Base-by-base conservation (phyloP, 2,797 vertebrate genomes). In the Arrhamphus sclerolepis region DNA sequence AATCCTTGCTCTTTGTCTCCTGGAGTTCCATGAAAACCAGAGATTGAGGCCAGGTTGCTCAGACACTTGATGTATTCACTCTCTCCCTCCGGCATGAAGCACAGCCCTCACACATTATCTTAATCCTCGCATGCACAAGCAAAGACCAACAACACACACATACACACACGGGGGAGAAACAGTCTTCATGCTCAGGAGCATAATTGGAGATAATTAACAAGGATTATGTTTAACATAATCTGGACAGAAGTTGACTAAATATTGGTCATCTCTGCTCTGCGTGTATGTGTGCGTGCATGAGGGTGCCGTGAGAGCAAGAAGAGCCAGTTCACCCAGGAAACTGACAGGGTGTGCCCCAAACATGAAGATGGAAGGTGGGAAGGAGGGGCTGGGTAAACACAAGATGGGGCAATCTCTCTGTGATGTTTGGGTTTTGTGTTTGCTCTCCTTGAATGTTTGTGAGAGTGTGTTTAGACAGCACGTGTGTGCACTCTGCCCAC, bases 191-290 rank as follows among this genome's bases (percentile, higher is more conserved):
- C 75, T 87, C 73, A 74, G 53, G 60, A 65, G 59, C 70, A 70
- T 90, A 87, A 89, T 88, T 89, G 88, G 51, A 81, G 80, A 81
- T 91, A 62, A 83, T 86, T 89, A 84, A 84, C 85, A 83, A 64
- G 83, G 89, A 91, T 91, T 84, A 83, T 81, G 87, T 90, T 87
- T 70, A 89, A 83, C 79, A 79, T 90, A 86, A 91, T 90, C 84
- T 88, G 72, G 75, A 82, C 57, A 77, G 78, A 73, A 81, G 75
- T 80, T 84, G 85, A 89, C 83, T 62, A 46, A 80, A 89, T 48
- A 62, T 73, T 26, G 44, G 74, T 31, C 83, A 75, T 82, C 70
- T 62, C 72, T 17, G 7, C 41, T 46, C 0, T 70, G 41, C 21
- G 48, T 26, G 1, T 56, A 40, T 51, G 46, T 46, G 49, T 20